Percentiles rank a stretch among this genome's conserved stretches.
phyloP scores from a whole-genome alignment of 2,888 invertebrate genomes.

The Dexiosoma caninum region DNA sequence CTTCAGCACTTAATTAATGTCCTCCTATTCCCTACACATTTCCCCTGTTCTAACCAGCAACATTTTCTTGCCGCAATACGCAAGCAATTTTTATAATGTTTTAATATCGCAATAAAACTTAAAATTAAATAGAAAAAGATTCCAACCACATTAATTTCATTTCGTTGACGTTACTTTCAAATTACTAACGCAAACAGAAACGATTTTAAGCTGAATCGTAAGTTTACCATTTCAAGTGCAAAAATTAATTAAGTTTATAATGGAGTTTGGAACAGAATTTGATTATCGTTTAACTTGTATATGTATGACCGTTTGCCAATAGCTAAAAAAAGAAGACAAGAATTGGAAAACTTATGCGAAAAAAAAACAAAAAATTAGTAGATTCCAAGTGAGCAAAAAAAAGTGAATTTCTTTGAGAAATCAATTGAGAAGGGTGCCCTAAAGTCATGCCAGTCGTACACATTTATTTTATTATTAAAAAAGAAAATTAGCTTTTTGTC shows the following conservation, averaged over 20 bases:
- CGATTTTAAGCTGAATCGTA: slow-evolving; percentile 33
- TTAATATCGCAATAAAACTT: slow-evolving; percentile 43
- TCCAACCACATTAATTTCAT: slow-evolving; percentile 34
- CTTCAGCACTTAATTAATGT: slow-evolving; percentile 54
- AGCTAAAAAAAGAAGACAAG: too few relatives aligned
- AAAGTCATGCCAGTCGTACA: neutral
- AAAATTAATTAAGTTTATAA: neutral
- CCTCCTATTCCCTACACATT: neutral
- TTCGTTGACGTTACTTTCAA: slow-evolving; percentile 6
- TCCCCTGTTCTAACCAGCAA: neutral
- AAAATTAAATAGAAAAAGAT: slow-evolving; percentile 37
- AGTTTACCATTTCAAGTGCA: neutral
- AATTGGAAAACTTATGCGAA: too few relatives aligned
- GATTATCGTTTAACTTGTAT: neutral
- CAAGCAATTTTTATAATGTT: slow-evolving; percentile 32
- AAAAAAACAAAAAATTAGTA: too few relatives aligned
- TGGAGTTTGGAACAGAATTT: neutral
- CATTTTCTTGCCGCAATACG: neutral
- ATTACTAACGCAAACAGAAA: neutral
- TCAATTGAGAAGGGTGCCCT: too few relatives aligned
- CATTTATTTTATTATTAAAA: neutral
- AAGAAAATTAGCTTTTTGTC: too few relatives aligned
- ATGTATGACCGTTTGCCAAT: neutral
- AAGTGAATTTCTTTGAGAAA: too few relatives aligned
- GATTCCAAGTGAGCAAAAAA: too few relatives aligned